A percentile compares a stretch with the other conserved stretches of the same genome.
Conservation (phyloP, 1,140 invertebrate genomes). For the Whitmania pigra region DNA sequence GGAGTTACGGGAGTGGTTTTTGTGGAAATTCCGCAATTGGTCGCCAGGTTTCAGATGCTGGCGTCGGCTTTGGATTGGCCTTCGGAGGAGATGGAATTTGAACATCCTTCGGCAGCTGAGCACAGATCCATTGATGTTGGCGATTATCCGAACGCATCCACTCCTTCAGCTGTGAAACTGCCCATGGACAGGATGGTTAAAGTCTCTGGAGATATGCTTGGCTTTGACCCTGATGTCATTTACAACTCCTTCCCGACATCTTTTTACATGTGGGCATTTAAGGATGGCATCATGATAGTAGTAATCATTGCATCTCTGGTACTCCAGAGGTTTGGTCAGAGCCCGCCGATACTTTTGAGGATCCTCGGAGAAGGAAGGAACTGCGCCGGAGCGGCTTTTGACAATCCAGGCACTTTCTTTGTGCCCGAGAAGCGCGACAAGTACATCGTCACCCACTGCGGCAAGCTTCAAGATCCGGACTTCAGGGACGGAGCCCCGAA, state of each 20-base stretch:
- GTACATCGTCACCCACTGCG: constrained; percentile 19
- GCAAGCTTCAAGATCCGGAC: not conserved
- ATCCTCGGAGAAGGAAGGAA: constrained; percentile 13
- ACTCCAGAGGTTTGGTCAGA: constrained; percentile 18
- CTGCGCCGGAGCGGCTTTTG: constrained; percentile 5
- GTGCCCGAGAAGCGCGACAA: constrained; percentile 23
- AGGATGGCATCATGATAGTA: constrained; percentile 20
- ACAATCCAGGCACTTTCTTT: constrained; percentile 20
- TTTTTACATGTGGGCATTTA: constrained; percentile 24
- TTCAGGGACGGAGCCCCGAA: constrained; percentile 7
- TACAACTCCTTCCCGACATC: constrained; percentile 6
- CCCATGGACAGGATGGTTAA: not conserved
- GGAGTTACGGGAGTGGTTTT: constrained; percentile 19
- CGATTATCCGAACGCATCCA: not conserved
- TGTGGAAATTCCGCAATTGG: constrained; percentile 22
- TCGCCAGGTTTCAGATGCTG: constrained; percentile 22
- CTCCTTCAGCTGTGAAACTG: not conserved
- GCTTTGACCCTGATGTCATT: not conserved
- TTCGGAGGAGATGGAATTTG: not conserved
- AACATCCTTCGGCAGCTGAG: not conserved
- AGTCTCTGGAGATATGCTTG: too few species aligned
- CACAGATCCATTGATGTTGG: not conserved
- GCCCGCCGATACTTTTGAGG: not conserved
- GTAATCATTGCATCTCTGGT: constrained; percentile 17
- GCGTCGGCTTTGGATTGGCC: constrained; percentile 3